phyloP scores from a whole-genome alignment of 2,888 invertebrate species.

The Keiferia lycopersicella region DNA sequence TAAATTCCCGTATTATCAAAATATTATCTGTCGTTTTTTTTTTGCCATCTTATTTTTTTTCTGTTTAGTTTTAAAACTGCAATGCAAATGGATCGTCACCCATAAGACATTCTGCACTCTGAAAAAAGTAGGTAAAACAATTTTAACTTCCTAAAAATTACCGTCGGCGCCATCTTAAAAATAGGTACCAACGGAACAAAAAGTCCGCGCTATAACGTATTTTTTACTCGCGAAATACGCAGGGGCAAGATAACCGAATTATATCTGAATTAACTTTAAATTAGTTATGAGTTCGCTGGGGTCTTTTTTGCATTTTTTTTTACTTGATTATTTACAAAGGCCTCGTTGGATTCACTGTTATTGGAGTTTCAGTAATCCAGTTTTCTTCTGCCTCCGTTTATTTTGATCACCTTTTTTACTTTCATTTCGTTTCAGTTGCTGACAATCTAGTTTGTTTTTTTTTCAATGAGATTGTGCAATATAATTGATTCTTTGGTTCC shows the following conservation, averaged over 20 bases:
- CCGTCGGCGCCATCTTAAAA: not conserved
- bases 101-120: too few relatives aligned
- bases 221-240: constrained; percentile 12
- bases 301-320: too few relatives aligned
- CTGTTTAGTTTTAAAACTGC: too few relatives aligned
- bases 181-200: not conserved
- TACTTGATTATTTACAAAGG: constrained; percentile 30
- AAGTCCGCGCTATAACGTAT: constrained; percentile 5
- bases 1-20: too few relatives aligned
- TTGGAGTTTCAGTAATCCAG: constrained; percentile 34
- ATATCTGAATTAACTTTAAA: constrained; percentile 25
- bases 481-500: too few relatives aligned
- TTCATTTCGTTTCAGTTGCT: not conserved
- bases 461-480: too few relatives aligned
- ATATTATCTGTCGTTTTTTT: too few relatives aligned
- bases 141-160: not conserved
- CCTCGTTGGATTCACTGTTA: constrained; percentile 23
- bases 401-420: constrained; percentile 8
- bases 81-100: too few relatives aligned
- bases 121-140: not conserved
- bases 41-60: too few relatives aligned
- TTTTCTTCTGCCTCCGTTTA: constrained; percentile 23
- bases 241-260: constrained; percentile 22
- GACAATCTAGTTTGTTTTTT: not conserved
- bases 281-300: constrained; percentile 28